Percentiles rank a stretch among this genome's conserved stretches.
These are phyloP conservation scores for Aphyosemion australe DNA, from an alignment of 2,113 vertebrate genomes.

Conservation along the genomic window DNA sequence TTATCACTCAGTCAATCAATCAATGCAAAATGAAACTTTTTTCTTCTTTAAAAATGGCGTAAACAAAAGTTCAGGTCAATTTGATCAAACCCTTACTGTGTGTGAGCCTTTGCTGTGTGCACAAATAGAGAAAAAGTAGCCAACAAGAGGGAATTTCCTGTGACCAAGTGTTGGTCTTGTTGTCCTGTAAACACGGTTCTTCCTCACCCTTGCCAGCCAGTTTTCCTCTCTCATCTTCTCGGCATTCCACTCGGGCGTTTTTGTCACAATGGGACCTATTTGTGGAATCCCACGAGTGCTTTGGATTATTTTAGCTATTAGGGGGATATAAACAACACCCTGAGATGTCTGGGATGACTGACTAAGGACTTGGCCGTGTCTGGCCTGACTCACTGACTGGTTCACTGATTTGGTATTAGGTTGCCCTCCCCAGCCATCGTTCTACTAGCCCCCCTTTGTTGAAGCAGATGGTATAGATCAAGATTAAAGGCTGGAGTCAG, in stretches of 20 bases:
- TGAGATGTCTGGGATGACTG: slow-evolving; percentile 43
- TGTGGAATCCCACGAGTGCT: slow-evolving; percentile 51
- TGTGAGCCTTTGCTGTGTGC: slow-evolving; percentile 9
- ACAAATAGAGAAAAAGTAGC: slow-evolving; percentile 15
- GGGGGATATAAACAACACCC: slow-evolving; percentile 44
- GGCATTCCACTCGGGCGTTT: slow-evolving; percentile 14
- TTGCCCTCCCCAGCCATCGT: slow-evolving; percentile 25
- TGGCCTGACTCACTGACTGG: slow-evolving; percentile 46
- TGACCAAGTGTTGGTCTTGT: slow-evolving; percentile 49
- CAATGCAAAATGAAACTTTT: background rate
- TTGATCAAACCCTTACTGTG: background rate
- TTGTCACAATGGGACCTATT: slow-evolving; percentile 45
- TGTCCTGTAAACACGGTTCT: slow-evolving; percentile 40
- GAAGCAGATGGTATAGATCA: slow-evolving; percentile 53
- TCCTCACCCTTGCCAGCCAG: slow-evolving; percentile 25
- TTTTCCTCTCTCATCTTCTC: slow-evolving; percentile 17
- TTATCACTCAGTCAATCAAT: too few species aligned
- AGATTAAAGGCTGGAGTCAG: slow-evolving; percentile 26
- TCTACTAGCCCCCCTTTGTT: slow-evolving; percentile 25
- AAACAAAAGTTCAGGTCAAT: background rate
- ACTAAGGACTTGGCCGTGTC: slow-evolving; percentile 34
- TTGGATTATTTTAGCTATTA: slow-evolving; percentile 54
- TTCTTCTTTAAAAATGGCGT: background rate
- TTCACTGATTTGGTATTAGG: slow-evolving; percentile 39
- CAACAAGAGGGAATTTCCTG: slow-evolving; percentile 60